Evolutionary conservation across 1,140 invertebrate genomes (phyloP).

Genomic region (Ericerus pela): DNA sequence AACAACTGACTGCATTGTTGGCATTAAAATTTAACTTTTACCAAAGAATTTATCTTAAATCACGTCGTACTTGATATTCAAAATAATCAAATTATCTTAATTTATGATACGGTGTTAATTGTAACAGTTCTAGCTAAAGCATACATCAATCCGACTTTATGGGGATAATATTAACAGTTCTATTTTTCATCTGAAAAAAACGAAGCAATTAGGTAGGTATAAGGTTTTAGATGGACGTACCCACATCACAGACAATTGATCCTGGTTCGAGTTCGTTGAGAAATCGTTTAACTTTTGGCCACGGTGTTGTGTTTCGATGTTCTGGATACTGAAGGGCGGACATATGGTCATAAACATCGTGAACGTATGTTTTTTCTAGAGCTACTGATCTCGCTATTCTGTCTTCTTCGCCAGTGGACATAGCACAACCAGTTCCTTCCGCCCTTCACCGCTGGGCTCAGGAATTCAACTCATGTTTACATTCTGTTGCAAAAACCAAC

Average conservation of each 20-base stretch:
- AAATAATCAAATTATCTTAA: too few species aligned
- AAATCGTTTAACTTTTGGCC: slow-evolving; percentile 75
- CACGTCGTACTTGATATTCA: too few species aligned
- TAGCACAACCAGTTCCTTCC: slow-evolving; percentile 10
- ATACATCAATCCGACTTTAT: too few species aligned
- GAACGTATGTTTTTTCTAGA: slow-evolving; percentile 84
- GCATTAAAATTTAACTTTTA: too few species aligned
- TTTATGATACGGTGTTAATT: too few species aligned
- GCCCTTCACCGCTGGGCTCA: background rate
- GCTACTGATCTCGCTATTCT: slow-evolving; percentile 58
- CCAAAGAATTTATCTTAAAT: too few species aligned
- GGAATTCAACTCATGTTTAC: slow-evolving; percentile 1
- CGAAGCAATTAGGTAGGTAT: too few species aligned
- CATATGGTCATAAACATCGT: slow-evolving; percentile 84
- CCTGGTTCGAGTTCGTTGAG: slow-evolving; percentile 74
- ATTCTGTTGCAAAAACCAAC: background rate
- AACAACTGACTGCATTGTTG: too few species aligned
- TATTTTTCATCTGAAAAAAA: too few species aligned
- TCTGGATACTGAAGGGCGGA: slow-evolving; percentile 40
- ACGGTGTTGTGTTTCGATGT: slow-evolving; percentile 37
- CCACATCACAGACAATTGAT: slow-evolving; percentile 81
- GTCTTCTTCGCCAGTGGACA: slow-evolving; percentile 2
- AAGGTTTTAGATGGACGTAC: slow-evolving; percentile 39
- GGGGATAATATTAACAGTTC: too few species aligned
- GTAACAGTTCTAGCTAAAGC: too few species aligned